Conservation (phyloP, 2,888 invertebrate genomes). For the Formica aserva region DNA sequence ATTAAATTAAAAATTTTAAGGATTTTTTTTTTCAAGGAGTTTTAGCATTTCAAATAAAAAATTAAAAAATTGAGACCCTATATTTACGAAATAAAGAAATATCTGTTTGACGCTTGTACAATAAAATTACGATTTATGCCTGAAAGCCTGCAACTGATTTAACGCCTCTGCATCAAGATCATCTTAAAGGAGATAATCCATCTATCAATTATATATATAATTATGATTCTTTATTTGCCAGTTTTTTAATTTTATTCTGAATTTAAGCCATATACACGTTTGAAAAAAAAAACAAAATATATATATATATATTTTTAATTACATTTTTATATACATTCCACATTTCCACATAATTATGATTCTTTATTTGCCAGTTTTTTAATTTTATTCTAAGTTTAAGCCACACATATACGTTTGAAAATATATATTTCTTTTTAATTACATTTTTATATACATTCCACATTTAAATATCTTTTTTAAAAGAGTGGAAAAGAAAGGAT, state of each 20-base stretch:
- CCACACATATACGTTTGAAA: too few relatives aligned
- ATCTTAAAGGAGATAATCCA: not conserved
- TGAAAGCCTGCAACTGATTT: constrained; percentile 31
- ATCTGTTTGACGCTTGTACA: not conserved
- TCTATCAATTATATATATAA: constrained; percentile 1
- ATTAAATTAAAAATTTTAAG: not conserved
- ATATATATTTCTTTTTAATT: not conserved
- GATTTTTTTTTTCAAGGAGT: not conserved
- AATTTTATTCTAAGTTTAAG: not conserved
- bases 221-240: not conserved
- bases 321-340: not conserved
- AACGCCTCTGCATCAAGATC: constrained; percentile 10
- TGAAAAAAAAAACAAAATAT: too few relatives aligned
- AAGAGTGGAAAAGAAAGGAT: not conserved
- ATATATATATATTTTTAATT: not conserved
- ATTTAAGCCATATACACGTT: too few relatives aligned
- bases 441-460: not conserved
- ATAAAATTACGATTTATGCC: not conserved
- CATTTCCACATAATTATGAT: not conserved
- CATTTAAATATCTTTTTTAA: not conserved
- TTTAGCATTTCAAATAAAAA: not conserved
- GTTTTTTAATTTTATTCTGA: not conserved
- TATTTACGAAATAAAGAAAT: not conserved
- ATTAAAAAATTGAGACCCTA: not conserved
- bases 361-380: not conserved